Base-by-base conservation (phyloP, 64 coral and sea anemone species). In the Platygyra sinensis region DNA sequence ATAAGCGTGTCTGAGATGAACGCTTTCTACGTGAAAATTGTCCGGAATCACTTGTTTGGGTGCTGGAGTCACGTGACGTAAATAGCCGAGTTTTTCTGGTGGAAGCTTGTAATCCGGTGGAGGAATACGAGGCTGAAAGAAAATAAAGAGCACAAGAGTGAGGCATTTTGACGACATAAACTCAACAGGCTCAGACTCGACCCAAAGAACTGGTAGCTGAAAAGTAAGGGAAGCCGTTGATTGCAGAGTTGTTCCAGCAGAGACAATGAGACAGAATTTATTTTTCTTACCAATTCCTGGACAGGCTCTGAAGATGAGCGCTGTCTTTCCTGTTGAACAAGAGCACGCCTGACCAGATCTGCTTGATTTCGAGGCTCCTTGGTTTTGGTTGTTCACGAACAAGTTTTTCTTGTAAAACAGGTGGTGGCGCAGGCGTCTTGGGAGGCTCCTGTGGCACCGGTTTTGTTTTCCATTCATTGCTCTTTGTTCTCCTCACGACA, bases 291-390 rank as follows among this genome's bases (percentile, higher is more conserved):
- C 81, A 64, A 24, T 46, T 62, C 15, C 12, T 16, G 16, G 16
- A n/a, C 18, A 32, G 72, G 72, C 12, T 42, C 28, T 13, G 30
- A 77, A 30, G 24, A 60, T 7, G 72, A 24, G 49, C 67, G 67
- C 13, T 46, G 19, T 63, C 20, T 75, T 22, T 31, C 81, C 62
- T 71, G 62, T 5, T 85, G 81, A 72, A 63, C 81, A 15, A 85
- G 11, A 49, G 81, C 81, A 39, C 50, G 62, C 71, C 38, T 85
- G 25, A 85, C 81, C 22, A 85, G 63, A 71, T 85, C 81, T 28
- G 81, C 81, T 30, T 85, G 81, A 20, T 85, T 85, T 85, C 50
- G 81, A 85, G 81, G 81, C 38, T 83, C 80, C 61, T 27, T 50
- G n/a, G 60, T 88, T 60, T 76, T 0, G 54, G 85, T 54, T 60